Conservation (phyloP, 2,888 invertebrate species). For the Leptinotarsa tumamoca region DNA sequence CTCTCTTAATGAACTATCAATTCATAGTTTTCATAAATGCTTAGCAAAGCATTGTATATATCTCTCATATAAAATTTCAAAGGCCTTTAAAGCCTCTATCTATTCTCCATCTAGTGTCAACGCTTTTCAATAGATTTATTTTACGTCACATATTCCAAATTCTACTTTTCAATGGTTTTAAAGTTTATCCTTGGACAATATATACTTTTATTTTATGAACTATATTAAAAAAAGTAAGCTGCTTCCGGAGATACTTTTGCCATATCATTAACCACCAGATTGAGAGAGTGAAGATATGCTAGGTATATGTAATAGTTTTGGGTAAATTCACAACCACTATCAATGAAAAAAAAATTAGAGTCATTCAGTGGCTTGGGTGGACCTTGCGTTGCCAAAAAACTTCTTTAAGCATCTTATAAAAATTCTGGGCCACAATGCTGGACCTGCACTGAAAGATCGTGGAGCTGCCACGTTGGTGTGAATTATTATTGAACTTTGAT, state of each 20-base stretch:
- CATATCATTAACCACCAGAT: conserved; percentile 56
- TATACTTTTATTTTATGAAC: conserved; percentile 46
- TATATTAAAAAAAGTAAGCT: conserved; percentile 38
- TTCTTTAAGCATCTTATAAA: conserved; percentile 13
- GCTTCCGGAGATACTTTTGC: conserved; percentile 44
- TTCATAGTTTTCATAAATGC: neutral
- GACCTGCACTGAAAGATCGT: conserved; percentile 4
- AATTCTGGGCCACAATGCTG: conserved; percentile 4
- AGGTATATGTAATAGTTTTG: conserved; percentile 9
- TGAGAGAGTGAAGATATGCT: conserved; percentile 28
- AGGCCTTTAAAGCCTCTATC: too few relatives aligned
- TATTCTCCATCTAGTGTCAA: too few relatives aligned
- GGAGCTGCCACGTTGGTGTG: conserved; percentile 7
- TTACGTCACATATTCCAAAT: too few relatives aligned
- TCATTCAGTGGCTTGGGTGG: conserved; percentile 1
- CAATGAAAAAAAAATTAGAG: neutral
- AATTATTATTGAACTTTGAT: neutral
- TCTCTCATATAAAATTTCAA: too few relatives aligned
- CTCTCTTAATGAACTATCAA: conserved; percentile 9
- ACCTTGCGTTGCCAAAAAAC: neutral
- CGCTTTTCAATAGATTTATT: too few relatives aligned
- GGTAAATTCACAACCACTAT: conserved; percentile 8
- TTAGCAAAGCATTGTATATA: too few relatives aligned
- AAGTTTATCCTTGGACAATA: conserved; percentile 47
- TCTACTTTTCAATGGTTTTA: conserved; percentile 42